Percentiles rank a stretch among this genome's conserved stretches.
Conservation (phyloP, 1,140 invertebrate species). For the Dendroctonus valens region DNA sequence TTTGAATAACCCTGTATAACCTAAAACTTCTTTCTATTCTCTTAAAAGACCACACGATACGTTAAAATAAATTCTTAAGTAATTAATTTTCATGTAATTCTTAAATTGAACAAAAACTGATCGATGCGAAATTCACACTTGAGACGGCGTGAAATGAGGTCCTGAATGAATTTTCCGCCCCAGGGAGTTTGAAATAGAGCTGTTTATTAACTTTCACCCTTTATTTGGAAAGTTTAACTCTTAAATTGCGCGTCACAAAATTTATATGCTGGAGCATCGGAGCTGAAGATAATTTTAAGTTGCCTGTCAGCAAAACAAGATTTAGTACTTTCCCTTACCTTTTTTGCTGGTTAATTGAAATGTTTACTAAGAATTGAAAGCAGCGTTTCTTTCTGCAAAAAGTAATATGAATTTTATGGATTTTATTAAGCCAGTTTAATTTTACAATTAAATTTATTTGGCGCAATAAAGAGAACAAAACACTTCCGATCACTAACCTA, state of each 20-base stretch:
- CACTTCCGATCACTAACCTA: too few relatives aligned
- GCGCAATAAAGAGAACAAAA: too few relatives aligned
- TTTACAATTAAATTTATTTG: too few relatives aligned
- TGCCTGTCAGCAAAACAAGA: conserved; percentile 17
- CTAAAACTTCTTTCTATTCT: too few relatives aligned
- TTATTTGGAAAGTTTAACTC: conserved; percentile 35
- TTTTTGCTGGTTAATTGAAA: conserved; percentile 8
- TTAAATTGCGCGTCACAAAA: conserved; percentile 35
- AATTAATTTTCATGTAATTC: too few relatives aligned
- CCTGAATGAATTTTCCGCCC: conserved; percentile 34
- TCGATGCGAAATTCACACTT: conserved; percentile 20
- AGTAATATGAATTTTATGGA: too few relatives aligned
- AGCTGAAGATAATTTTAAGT: conserved; percentile 20
- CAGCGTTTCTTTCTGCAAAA: too few relatives aligned
- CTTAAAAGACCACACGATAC: too few relatives aligned
- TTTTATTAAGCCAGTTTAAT: too few relatives aligned
- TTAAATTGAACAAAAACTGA: background rate
- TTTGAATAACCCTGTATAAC: too few relatives aligned
- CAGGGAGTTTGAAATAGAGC: conserved; percentile 37
- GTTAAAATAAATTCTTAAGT: too few relatives aligned
- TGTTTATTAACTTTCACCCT: conserved; percentile 40
- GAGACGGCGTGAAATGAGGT: conserved; percentile 31
- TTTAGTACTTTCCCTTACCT: conserved; percentile 16
- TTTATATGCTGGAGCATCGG: conserved; percentile 17
- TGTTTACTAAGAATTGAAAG: background rate